Percentiles rank a stretch among this genome's conserved stretches.
phyloP scores from a whole-genome alignment of 2,797 vertebrate species.

The Eulemur mongoz region DNA sequence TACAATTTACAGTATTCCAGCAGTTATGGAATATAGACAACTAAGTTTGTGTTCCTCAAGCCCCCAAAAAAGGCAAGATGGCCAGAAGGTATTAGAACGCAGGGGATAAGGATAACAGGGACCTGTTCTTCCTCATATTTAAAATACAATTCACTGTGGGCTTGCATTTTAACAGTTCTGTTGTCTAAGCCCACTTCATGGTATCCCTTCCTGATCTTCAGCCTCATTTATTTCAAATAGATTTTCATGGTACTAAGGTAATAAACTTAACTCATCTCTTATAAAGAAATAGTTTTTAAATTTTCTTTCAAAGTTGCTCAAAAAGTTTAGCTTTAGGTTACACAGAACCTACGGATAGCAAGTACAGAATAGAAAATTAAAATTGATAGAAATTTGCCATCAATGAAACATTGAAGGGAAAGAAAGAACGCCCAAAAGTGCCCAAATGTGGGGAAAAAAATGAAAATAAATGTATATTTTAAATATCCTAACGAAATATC shows the following conservation, averaged over 20 bases:
- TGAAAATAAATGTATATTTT: background rate
- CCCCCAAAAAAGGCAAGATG: background rate
- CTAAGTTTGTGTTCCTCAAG: background rate
- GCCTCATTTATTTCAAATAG: background rate
- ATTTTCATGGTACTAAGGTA: background rate
- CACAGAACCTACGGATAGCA: background rate
- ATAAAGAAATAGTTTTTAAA: background rate
- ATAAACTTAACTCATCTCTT: background rate
- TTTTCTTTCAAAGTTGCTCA: background rate
- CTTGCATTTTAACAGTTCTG: background rate
- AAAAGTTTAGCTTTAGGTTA: background rate
- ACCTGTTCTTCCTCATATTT: background rate
- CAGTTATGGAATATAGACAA: background rate
- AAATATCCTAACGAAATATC: background rate
- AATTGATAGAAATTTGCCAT: background rate
- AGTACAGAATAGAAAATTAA: background rate
- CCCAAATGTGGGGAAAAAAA: background rate
- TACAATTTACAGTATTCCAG: background rate
- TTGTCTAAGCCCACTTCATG: background rate
- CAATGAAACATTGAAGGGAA: background rate
- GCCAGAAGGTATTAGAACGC: background rate
- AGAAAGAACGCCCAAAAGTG: background rate
- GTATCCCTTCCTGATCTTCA: background rate
- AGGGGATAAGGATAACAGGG: background rate
- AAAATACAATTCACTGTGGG: background rate